These are phyloP conservation scores for Oxystoma pomonae DNA, from an alignment of 2,888 invertebrate species.

Conservation along the genomic window DNA sequence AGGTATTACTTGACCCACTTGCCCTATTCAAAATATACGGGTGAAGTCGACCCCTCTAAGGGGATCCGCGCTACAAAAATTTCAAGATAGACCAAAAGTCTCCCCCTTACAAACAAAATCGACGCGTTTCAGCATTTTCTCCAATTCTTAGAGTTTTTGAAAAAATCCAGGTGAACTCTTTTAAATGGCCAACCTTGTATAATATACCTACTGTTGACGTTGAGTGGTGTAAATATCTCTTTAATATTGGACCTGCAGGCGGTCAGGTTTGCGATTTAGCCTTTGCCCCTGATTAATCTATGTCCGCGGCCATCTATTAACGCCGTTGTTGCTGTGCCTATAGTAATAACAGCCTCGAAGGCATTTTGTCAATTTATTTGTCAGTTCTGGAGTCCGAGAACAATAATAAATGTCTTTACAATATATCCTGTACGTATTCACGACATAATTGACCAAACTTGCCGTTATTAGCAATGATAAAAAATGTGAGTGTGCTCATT, in stretches of 20 bases:
- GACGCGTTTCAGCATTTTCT: no score
- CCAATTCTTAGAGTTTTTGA: no score
- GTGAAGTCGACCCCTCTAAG: no score
- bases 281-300: constrained; percentile 42
- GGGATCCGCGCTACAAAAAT: no score
- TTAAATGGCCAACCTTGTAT: no score
- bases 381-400: neutral
- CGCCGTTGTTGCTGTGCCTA: neutral
- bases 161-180: no score
- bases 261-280: constrained; percentile 35
- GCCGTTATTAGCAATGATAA: neutral
- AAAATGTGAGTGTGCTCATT: no score
- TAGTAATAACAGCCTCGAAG: neutral
- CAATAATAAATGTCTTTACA: neutral
- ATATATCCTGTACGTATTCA: neutral
- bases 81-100: no score
- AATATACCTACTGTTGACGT: no score
- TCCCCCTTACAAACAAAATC: no score
- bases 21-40: no score
- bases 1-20: no score
- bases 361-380: neutral
- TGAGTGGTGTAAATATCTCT: constrained; percentile 26
- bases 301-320: constrained; percentile 23
- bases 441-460: neutral
- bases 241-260: constrained; percentile 30